Base-by-base conservation (phyloP, 1,140 invertebrate genomes). In the Anastrepha ludens region DNA sequence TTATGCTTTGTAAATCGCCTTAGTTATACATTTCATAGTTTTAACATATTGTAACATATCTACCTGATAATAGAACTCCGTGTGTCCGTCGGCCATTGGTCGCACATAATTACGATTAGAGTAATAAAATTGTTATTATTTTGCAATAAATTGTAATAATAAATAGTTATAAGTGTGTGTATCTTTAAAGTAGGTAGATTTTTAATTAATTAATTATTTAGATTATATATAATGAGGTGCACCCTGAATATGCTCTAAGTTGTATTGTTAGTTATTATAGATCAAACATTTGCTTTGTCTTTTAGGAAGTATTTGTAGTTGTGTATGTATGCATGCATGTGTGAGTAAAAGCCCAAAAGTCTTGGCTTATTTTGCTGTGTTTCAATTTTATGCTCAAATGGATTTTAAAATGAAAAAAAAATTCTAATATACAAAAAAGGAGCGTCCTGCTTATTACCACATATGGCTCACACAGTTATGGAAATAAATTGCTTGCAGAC, bases 71-170 rank as follows among this genome's bases (percentile, higher is more conserved):
- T 47, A 47, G 13, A 17, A 74, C 44, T 47, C 13, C 29, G 29
- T 29, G 29, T 29, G 29, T 29, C 29, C 29, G 29, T 29, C 29
- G 29, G 29, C 29, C 64, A 67, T 67, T 29, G 29, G 17, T 44
- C 41, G 15, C 17, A 81, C 15, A 81, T 81, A 81, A 81, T 55
- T 81, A 41, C 47, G 17, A 81, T 29, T 74, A 55, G 74, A 81
- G 17, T 81, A 81, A 62, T 50, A 55, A 81, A 81, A 81, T 81
- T 81, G 74, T 81, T 47, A 81, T 81, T 81, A 81, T 9, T 81
- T 81, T 81, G 44, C 74, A 58, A 81, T 81, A 81, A 81, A 81
- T 55, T 81, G 6, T 81, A 81, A 50, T 81, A 81, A 20, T 74
- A 74, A 74, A 39, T 74, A 74, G 47, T 55, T 55, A 81, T 81